Evolutionary conservation across 2,797 vertebrate species (phyloP), one percentile per base, ranked within the genome.

Genomic region (Phyllotis vaccarum): DNA sequence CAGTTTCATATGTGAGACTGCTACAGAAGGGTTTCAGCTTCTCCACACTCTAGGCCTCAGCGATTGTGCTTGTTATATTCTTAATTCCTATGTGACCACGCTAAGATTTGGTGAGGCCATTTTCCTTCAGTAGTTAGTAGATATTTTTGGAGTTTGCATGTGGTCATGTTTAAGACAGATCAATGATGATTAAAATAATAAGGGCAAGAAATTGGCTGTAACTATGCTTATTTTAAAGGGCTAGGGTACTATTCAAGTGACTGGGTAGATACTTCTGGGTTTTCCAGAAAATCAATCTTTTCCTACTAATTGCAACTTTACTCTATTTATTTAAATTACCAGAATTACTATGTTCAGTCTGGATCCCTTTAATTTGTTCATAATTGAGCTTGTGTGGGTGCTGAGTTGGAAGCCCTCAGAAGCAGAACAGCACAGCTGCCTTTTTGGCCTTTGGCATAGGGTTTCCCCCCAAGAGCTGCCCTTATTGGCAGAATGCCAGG

Each of bases 281-380:
- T 97, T 96, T 96, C 93, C 93, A 97, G 96, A 98, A 97, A 97
- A 97, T 97, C 94, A 96, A 81, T 96, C 96, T 96, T 96, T 89
- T 86, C 90, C 92, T 96, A 66, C 96, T 98, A 97, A 97, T 97
- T 98, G 96, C 97, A 97, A 96, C 93, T 96, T 97, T 97, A 94
- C 97, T 95, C 96, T 97, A 97, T 97, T 98, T 98, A 97, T 97
- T 97, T 96, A 96, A 98, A 97, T 98, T 97, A 97, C 94, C 97
- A 96, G 96, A 97, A 97, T 97, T 97, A 96, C 97, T 96, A 1
- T 97, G 97, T 97, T 98, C 97, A 74, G 95, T 89, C 97, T 97
- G 96, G 96, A 97, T 97, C 96, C 96, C 97, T 98, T 97, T 98
- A 97, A 98, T 98, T 97, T 98, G 96, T 86, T 97, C 97, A 64